phyloP scores from a whole-genome alignment of 2,888 invertebrate genomes.

The Ditylenchus weischeri region DNA sequence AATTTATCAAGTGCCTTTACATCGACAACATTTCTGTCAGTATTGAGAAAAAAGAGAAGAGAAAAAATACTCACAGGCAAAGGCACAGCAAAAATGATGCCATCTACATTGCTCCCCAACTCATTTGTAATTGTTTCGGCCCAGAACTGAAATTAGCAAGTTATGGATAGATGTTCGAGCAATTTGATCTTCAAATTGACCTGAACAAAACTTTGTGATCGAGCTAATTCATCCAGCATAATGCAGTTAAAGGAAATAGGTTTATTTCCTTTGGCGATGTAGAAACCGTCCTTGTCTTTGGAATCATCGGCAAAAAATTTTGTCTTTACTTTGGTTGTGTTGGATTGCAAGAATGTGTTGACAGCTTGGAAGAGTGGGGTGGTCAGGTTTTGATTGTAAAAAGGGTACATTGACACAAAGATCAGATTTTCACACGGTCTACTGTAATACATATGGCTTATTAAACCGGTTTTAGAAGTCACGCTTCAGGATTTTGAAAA shows the following conservation, averaged over 20 bases:
- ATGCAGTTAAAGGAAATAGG: constrained; percentile 21
- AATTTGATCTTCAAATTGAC: constrained; percentile 9
- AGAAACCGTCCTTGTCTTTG: not conserved
- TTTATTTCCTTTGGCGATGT: constrained; percentile 6
- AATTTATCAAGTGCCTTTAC: too few species aligned
- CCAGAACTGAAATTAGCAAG: constrained; percentile 20
- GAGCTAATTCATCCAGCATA: constrained; percentile 19
- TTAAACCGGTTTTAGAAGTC: not conserved
- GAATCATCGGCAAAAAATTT: not conserved
- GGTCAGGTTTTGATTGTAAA: constrained; percentile 16
- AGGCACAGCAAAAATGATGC: constrained; percentile 23
- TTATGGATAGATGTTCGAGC: not conserved
- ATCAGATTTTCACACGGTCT: constrained; percentile 14
- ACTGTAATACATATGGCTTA: not conserved
- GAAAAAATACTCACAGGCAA: constrained; percentile 9
- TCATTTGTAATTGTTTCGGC: constrained; percentile 18
- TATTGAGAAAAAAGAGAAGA: not conserved
- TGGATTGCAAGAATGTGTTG: constrained; percentile 4
- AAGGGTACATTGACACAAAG: constrained; percentile 21
- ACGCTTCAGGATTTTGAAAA: too few species aligned
- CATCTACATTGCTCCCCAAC: constrained; percentile 15
- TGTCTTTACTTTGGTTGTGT: constrained; percentile 8
- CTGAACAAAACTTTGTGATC: constrained; percentile 18
- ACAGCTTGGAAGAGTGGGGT: constrained; percentile 5
- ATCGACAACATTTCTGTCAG: too few species aligned